These are phyloP conservation scores for Adelges cooleyi DNA, from an alignment of 1,140 invertebrate species.

Conservation along the genomic window DNA sequence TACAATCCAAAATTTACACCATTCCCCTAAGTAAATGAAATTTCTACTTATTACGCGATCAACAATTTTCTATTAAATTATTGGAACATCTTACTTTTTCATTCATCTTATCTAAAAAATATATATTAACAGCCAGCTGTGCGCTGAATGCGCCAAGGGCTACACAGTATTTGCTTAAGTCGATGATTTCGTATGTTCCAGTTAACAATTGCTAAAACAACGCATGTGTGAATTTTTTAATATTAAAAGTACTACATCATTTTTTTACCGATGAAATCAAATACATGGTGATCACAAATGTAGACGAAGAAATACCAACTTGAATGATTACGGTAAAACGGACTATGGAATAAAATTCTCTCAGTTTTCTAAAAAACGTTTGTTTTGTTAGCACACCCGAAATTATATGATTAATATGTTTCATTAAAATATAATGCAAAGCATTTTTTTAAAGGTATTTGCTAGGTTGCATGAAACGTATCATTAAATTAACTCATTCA, in stretches of 20 bases:
- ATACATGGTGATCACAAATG: neutral
- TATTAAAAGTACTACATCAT: neutral
- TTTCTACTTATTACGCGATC: neutral
- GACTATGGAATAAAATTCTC: neutral
- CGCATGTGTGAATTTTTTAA: neutral
- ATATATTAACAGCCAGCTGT: neutral
- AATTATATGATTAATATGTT: too few relatives aligned
- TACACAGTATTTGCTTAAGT: neutral
- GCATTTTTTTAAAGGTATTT: too few relatives aligned
- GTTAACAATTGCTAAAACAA: neutral
- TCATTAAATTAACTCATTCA: too few relatives aligned
- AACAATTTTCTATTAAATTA: too few relatives aligned
- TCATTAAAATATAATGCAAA: too few relatives aligned
- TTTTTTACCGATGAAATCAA: neutral
- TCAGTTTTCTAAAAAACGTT: conserved; percentile 12
- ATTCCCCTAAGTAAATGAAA: neutral
- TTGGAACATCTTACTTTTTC: neutral
- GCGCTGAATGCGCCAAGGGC: neutral
- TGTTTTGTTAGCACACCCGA: too few relatives aligned
- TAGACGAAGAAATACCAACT: neutral
- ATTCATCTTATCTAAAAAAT: neutral
- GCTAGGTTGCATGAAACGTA: too few relatives aligned
- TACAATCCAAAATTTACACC: conserved; percentile 4
- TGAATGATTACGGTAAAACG: neutral
- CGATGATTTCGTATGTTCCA: neutral